Conservation (phyloP, 2,888 invertebrate species). For the Ctenicera cuprea region DNA sequence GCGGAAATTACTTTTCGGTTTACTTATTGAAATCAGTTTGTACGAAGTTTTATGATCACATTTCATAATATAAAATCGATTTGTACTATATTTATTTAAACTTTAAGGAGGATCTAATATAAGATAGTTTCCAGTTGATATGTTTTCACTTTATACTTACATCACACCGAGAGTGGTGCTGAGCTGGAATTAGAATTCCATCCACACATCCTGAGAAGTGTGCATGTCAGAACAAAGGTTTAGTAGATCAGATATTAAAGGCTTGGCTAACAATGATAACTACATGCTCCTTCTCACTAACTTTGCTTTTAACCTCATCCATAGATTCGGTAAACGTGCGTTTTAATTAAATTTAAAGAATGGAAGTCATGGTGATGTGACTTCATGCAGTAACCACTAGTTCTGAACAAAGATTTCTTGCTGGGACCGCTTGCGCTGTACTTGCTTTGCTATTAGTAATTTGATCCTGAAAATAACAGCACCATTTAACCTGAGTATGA, state of each 20-base stretch:
- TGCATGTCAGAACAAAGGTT: slow-evolving; percentile 61
- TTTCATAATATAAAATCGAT: too few species aligned
- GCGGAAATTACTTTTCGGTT: too few species aligned
- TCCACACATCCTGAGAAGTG: slow-evolving; percentile 59
- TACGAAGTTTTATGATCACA: too few species aligned
- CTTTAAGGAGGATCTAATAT: background rate
- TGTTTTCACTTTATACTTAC: slow-evolving; percentile 4
- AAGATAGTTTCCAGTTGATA: slow-evolving; percentile 24
- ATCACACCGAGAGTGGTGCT: slow-evolving; percentile 32
- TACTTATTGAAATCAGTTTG: too few species aligned
- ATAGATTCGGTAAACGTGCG: slow-evolving; percentile 40
- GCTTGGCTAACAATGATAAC: slow-evolving; percentile 55
- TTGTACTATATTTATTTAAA: too few species aligned
- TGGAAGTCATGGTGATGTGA: slow-evolving; percentile 38
- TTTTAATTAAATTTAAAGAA: slow-evolving; percentile 49
- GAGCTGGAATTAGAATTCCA: slow-evolving; percentile 52
- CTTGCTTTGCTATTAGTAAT: background rate
- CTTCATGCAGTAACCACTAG: slow-evolving; percentile 29
- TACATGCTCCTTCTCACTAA: slow-evolving; percentile 31
- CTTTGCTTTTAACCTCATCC: slow-evolving; percentile 41
- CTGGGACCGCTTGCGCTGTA: background rate
- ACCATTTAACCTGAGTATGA: slow-evolving; percentile 11
- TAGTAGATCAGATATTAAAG: slow-evolving; percentile 61
- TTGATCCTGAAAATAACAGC: slow-evolving; percentile 14
- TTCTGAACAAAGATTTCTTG: slow-evolving; percentile 30